A percentile compares a stretch with the other conserved stretches of the same genome.
phyloP scores from a whole-genome alignment of 2,888 invertebrate species.

The Heptascelio sp. region DNA sequence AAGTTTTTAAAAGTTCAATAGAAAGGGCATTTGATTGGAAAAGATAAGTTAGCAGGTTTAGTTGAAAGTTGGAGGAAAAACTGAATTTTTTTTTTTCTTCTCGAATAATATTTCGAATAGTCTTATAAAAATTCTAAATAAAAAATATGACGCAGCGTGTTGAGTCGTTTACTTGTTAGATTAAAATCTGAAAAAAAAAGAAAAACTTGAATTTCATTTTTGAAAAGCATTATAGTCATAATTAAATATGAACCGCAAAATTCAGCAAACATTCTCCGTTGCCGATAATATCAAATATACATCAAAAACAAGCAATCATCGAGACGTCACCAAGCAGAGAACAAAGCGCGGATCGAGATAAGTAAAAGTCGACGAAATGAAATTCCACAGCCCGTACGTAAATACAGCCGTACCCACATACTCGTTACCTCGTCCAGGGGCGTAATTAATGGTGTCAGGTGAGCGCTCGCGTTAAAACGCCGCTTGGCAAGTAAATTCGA shows the following conservation, averaged over 20 bases:
- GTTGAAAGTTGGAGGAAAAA: too few relatives aligned
- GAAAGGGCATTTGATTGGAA: too few relatives aligned
- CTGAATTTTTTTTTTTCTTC: too few relatives aligned
- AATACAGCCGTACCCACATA: slow-evolving; percentile 61
- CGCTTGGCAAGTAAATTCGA: slow-evolving; percentile 64
- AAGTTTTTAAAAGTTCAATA: too few relatives aligned
- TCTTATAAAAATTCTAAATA: too few relatives aligned
- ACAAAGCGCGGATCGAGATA: slow-evolving; percentile 66
- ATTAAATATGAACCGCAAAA: slow-evolving; percentile 34
- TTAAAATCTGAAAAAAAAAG: too few relatives aligned
- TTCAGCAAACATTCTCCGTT: slow-evolving; percentile 21
- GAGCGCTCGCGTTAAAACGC: slow-evolving; percentile 67
- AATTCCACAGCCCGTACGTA: slow-evolving; percentile 65
- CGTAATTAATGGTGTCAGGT: slow-evolving; percentile 71
- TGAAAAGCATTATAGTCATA: slow-evolving; percentile 17
- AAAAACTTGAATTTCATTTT: neutral
- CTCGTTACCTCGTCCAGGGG: slow-evolving; percentile 63
- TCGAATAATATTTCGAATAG: too few relatives aligned
- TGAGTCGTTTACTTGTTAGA: too few relatives aligned
- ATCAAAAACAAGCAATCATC: slow-evolving; percentile 63
- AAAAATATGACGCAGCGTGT: too few relatives aligned
- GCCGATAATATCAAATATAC: slow-evolving; percentile 49
- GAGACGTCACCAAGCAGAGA: slow-evolving; percentile 61
- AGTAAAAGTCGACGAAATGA: slow-evolving; percentile 68
- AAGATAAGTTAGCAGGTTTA: too few relatives aligned